These are phyloP conservation scores for Tragelaphus strepsiceros DNA, from an alignment of 2,113 vertebrate genomes.

Conservation along the genomic window DNA sequence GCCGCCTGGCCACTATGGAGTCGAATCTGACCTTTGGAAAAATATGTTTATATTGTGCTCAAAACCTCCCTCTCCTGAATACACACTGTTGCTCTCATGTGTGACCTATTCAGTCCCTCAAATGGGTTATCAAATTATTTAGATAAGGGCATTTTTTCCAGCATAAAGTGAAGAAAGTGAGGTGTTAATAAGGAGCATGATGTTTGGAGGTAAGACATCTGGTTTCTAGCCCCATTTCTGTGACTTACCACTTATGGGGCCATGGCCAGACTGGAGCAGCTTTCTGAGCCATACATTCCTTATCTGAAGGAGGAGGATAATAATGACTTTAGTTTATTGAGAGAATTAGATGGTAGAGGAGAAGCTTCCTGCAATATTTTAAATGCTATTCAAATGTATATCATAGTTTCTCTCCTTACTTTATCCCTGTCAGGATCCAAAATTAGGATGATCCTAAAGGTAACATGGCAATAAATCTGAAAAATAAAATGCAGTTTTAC, in stretches of 20 bases:
- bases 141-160: neutral
- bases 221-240: neutral
- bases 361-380: neutral
- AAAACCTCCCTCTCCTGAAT: neutral
- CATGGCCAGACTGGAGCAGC: neutral
- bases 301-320: neutral
- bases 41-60: neutral
- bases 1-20: neutral
- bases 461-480: neutral
- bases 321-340: neutral
- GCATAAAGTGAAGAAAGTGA: neutral
- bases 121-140: neutral
- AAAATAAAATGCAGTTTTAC: neutral
- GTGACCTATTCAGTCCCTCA: neutral
- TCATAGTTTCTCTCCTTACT: neutral
- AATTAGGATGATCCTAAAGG: neutral
- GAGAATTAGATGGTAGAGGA: neutral
- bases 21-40: constrained; percentile 39
- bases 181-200: neutral
- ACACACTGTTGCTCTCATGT: neutral
- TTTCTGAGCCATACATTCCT: neutral
- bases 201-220: neutral
- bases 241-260: neutral
- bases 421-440: neutral
- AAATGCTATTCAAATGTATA: neutral